Base-by-base conservation (phyloP, 1,140 invertebrate species). In the Cylas formicarius region DNA sequence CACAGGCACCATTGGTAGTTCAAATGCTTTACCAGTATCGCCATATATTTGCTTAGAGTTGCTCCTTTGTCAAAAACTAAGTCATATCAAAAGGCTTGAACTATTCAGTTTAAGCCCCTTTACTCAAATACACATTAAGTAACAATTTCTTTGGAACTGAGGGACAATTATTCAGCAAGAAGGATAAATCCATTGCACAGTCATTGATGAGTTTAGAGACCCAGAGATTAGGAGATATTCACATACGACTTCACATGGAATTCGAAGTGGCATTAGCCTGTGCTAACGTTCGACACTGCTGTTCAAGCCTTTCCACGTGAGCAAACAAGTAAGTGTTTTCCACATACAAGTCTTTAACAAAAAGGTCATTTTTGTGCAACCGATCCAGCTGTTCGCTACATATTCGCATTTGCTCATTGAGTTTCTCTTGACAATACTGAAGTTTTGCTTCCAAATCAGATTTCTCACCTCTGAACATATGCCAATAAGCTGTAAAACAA, bases 311-410 rank as follows among this genome's bases (percentile, higher is more conserved):
- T 57, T 80, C 76, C n/a, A 80, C 70, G 16, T 72, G 76, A 4
- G 76, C 73, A 10, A 75, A 73, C 43, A 86, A 66, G 61, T 80
- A 77, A 18, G 82, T 78, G 70, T 86, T 87, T 65, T 88, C 84
- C n/a, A 85, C 73, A 58, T 82, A 87, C 13, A 88, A 67, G 62
- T 86, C 83, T 64, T 84, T 84, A 1, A 84, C 78, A 4, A 86
- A 65, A 48, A 84, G 64, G 65, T 88, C 84, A 22, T 81, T 74
- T 54, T 74, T 75, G n/a, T 77, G 73, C 38, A 88, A 67, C 43
- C 76, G 77, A 58, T 78, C 73, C 34, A 67, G 58, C 65, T 74
- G 72, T 52, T 76, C 70, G 38, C 68, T 69, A 52, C 67, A 72
- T 24, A 71, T 62, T 40, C 78, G 68, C 35, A 76, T 71, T 56